A percentile compares a stretch with the other conserved stretches of the same genome.
Conservation (phyloP, 2,113 vertebrate species). For the Seriola aureovittata region DNA sequence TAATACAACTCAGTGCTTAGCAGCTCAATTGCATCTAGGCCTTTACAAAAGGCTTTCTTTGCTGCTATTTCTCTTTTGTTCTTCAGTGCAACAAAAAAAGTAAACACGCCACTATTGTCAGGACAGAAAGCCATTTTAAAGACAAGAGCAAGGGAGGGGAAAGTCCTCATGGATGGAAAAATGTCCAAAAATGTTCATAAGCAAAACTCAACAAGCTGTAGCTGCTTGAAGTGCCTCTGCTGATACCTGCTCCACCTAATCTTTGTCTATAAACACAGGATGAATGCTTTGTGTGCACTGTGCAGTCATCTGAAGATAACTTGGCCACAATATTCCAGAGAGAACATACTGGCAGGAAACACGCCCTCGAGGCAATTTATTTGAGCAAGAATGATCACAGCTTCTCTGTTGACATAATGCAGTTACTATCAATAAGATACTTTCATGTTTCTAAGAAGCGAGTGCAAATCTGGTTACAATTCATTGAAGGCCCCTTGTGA, state of each 20-base stretch:
- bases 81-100: constrained; percentile 54
- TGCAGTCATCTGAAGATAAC: constrained; percentile 50
- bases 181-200: constrained; percentile 36
- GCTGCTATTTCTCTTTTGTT: constrained; percentile 70
- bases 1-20: constrained; percentile 81
- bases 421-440: constrained; percentile 61
- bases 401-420: constrained; percentile 56
- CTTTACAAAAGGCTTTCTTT: constrained; percentile 71
- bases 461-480: constrained; percentile 63
- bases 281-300: constrained; percentile 21
- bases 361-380: constrained; percentile 55
- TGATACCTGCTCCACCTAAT: constrained; percentile 46
- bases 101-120: constrained; percentile 56
- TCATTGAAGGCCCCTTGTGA: constrained; percentile 50
- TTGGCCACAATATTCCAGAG: constrained; percentile 37
- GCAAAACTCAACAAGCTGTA: constrained; percentile 32
- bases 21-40: constrained; percentile 81
- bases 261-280: constrained; percentile 39
- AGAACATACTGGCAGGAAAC: constrained; percentile 38
- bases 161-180: constrained; percentile 22
- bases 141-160: constrained; percentile 23
- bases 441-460: constrained; percentile 49
- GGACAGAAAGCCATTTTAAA: constrained; percentile 45
- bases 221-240: constrained; percentile 33
- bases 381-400: constrained; percentile 49